These are phyloP conservation scores for Drosophila quinaria DNA, from an alignment of 2,888 invertebrate species.

Conservation along the genomic window DNA sequence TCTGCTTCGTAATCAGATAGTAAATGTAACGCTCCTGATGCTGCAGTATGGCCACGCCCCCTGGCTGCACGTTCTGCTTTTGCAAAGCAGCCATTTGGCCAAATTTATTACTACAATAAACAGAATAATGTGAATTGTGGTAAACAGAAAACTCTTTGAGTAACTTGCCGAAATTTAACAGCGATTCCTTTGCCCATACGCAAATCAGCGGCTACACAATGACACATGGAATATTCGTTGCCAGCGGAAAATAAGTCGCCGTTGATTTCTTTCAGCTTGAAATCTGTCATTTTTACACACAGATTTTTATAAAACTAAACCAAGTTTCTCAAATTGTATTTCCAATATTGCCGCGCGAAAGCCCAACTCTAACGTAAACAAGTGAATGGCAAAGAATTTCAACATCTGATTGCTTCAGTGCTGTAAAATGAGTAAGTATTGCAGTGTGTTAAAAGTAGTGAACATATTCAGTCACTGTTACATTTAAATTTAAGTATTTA, in stretches of 20 bases:
- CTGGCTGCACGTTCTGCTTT: slow-evolving; percentile 79
- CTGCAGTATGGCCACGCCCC: slow-evolving; percentile 86
- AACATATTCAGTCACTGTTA: neutral
- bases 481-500: neutral
- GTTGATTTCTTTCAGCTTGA: slow-evolving; percentile 83
- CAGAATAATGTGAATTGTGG: neutral
- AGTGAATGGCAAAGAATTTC: slow-evolving; percentile 34
- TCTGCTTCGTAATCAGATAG: slow-evolving; percentile 88
- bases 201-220: slow-evolving; percentile 87
- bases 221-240: slow-evolving; percentile 86
- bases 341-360: slow-evolving; percentile 54
- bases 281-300: slow-evolving; percentile 46
- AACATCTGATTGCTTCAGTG: slow-evolving; percentile 29
- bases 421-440: slow-evolving; percentile 39
- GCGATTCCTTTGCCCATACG: slow-evolving; percentile 88
- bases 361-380: slow-evolving; percentile 24
- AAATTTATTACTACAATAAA: slow-evolving; percentile 75
- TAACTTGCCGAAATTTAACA: slow-evolving; percentile 82
- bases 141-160: too few species aligned
- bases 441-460: neutral
- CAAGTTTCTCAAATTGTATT: slow-evolving; percentile 16
- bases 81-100: slow-evolving; percentile 75
- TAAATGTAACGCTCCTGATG: slow-evolving; percentile 86
- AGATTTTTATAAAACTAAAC: slow-evolving; percentile 5
- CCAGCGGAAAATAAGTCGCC: slow-evolving; percentile 86